A percentile compares a stretch with the other conserved stretches of the same genome.
Evolutionary conservation across 2,113 vertebrate species (phyloP).

Genomic region (Regulus satrapa): DNA sequence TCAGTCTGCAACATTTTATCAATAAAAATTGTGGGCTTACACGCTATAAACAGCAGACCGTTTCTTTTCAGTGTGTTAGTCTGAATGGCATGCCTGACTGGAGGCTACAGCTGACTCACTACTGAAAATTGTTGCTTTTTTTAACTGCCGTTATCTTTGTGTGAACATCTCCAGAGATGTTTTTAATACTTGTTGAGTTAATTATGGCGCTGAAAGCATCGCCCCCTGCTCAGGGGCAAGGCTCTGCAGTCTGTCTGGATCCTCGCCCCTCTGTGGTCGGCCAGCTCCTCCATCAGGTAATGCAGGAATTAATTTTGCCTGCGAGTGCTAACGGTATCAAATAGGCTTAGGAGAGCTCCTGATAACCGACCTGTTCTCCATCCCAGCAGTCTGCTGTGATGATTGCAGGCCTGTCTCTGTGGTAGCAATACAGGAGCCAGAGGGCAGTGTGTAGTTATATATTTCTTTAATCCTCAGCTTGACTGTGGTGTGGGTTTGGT

Average conservation of each 20-base stretch:
- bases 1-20: conserved; percentile 1
- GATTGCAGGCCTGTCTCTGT: conserved; percentile 39
- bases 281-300: not conserved
- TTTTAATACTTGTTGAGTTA: not conserved
- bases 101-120: not conserved
- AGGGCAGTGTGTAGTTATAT: conserved; percentile 51
- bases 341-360: conserved; percentile 19
- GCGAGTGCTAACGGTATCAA: not conserved
- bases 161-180: not conserved
- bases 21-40: conserved; percentile 14
- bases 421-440: conserved; percentile 44
- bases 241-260: not conserved
- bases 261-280: not conserved
- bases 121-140: conserved; percentile 1
- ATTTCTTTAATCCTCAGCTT: conserved; percentile 32
- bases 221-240: not conserved
- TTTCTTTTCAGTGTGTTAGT: not conserved
- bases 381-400: not conserved
- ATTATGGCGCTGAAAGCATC: not conserved
- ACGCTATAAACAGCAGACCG: not conserved
- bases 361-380: conserved; percentile 11
- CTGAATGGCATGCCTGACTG: not conserved
- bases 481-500: conserved; percentile 21
- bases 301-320: conserved; percentile 48
- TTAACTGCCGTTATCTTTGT: conserved; percentile 10